These are phyloP conservation scores for Anniella stebbinsi DNA, from an alignment of 2,797 vertebrate species.

Conservation along the genomic window DNA sequence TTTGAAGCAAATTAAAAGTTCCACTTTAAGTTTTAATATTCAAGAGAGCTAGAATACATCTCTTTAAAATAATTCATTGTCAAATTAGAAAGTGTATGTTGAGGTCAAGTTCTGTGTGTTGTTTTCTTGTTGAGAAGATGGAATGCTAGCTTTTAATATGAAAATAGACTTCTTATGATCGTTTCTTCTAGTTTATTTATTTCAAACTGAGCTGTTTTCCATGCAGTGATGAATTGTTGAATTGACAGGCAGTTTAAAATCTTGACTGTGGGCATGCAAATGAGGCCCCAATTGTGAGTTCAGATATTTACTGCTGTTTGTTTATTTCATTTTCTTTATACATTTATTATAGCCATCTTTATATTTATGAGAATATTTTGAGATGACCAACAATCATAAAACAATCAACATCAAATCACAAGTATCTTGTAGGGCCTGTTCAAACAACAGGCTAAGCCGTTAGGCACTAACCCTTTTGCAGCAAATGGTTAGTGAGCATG, in stretches of 20 bases:
- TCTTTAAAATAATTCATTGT: background rate
- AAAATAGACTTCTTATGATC: background rate
- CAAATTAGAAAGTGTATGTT: background rate
- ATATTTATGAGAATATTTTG: background rate
- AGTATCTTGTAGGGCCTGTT: no score
- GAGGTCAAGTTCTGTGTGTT: background rate
- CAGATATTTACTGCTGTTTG: background rate
- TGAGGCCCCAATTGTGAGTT: background rate
- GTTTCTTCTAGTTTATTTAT: background rate
- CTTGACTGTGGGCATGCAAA: no score
- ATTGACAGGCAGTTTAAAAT: background rate
- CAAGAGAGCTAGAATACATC: slow-evolving; percentile 9
- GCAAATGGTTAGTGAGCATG: no score
- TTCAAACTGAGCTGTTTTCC: background rate
- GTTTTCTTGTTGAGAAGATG: background rate
- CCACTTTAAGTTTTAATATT: background rate
- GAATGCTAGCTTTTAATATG: background rate
- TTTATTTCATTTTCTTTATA: background rate
- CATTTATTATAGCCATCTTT: background rate
- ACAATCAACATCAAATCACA: background rate
- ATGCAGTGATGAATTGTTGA: background rate
- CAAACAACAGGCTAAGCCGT: no score
- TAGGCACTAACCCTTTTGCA: no score
- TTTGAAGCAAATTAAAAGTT: background rate
- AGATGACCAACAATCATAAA: background rate